Evolutionary conservation across 2,888 invertebrate genomes (phyloP).

Genomic region (Patella caerulea): DNA sequence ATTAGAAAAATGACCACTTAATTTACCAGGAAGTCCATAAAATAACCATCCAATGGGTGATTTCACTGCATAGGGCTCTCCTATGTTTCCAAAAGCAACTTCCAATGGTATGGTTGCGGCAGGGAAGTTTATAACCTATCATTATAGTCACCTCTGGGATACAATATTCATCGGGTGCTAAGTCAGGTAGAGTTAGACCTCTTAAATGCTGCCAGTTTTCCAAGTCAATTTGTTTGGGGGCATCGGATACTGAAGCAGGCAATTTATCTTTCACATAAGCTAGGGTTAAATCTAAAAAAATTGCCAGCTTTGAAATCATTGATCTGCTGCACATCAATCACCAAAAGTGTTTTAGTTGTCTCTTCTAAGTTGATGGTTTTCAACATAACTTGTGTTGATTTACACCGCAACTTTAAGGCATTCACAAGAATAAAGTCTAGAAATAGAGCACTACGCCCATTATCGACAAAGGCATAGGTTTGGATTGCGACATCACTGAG

Average conservation of each 20-base stretch:
- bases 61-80: conserved; percentile 27
- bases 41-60: no score
- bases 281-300: not conserved
- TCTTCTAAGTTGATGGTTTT: no score
- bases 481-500: not conserved
- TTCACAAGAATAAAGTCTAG: not conserved
- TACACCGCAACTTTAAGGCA: not conserved
- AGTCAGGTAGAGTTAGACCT: not conserved
- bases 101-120: conserved; percentile 7
- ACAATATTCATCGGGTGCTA: conserved; percentile 6
- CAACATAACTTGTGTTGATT: no score
- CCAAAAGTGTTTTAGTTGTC: not conserved
- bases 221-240: not conserved
- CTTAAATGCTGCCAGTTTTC: conserved; percentile 15
- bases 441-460: not conserved
- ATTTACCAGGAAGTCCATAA: conserved; percentile 22
- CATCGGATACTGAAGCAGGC: not conserved
- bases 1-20: not conserved
- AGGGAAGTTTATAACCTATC: conserved; percentile 16
- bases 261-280: conserved; percentile 6
- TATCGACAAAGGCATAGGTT: not conserved
- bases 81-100: not conserved
- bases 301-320: not conserved
- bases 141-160: not conserved
- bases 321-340: not conserved